phyloP scores from a whole-genome alignment of 2,888 invertebrate species.

The Pammene aurita region DNA sequence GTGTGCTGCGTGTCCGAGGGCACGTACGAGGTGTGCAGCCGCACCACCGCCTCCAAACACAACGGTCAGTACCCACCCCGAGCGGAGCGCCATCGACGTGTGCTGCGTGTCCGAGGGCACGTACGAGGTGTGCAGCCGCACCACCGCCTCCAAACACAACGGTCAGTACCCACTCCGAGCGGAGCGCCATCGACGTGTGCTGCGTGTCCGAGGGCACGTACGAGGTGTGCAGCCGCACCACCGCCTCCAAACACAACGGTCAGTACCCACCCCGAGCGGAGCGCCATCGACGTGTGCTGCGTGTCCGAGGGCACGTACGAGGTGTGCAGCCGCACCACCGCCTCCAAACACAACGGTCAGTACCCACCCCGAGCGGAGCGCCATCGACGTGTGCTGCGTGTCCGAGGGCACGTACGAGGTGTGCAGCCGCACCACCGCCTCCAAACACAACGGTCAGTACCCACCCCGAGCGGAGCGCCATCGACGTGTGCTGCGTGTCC shows the following conservation, averaged over 20 bases:
- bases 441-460: conserved; percentile 89
- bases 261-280: conserved; percentile 87
- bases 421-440: conserved; percentile 95
- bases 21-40: conserved; percentile 98
- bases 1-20: conserved; percentile 99
- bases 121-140: conserved; percentile 97
- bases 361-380: conserved; percentile 89
- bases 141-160: conserved; percentile 92
- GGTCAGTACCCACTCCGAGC: conserved; percentile 88
- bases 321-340: conserved; percentile 96
- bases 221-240: conserved; percentile 97
- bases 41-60: conserved; percentile 94
- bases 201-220: conserved; percentile 99
- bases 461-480: conserved; percentile 89
- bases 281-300: conserved; percentile 95
- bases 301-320: conserved; percentile 99
- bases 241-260: conserved; percentile 92
- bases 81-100: conserved; percentile 92
- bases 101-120: conserved; percentile 99
- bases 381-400: conserved; percentile 97
- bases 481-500: conserved; percentile 98
- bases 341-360: conserved; percentile 89
- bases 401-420: conserved; percentile 99
- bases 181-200: conserved; percentile 94
- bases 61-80: conserved; percentile 87